Base-by-base conservation (phyloP, 2,113 vertebrate genomes). In the Anarhynchus alexandrinus region DNA sequence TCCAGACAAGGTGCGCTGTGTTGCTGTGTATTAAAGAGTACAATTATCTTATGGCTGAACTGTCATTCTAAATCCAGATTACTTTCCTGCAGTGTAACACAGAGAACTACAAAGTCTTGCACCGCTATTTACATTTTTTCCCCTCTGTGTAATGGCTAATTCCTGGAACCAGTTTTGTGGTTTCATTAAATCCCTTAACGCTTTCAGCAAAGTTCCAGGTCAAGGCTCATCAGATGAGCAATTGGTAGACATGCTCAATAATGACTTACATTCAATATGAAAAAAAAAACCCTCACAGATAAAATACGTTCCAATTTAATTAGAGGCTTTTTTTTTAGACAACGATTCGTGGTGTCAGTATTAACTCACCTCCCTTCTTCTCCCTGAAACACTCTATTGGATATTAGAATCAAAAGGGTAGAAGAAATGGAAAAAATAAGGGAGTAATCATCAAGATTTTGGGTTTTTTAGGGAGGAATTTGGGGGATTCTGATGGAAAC, bases 171-270 rank as follows among this genome's bases (percentile, higher is more conserved):
- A 42, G 32, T 93, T 93, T 65, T 45, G 45, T 59, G 42, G 43
- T 93, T 85, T 93, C 65, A 82, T 92, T 93, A 88, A 88, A 93
- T 92, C 59, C 69, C n/a, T 74, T 92, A 82, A 94, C 2, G 1
- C 58, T 81, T 73, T 81, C 67, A 90, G 55, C 79, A 84, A 85
- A 86, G 59, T 80, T 88, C 45, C 65, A 82, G 77, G 67, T 88
- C 65, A 76, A 86, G 66, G 59, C 61, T 93, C 52, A 86, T 95
- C 80, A 88, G 62, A 74, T 52, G 47, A 93, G 49, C 15, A 93
- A 72, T 74, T 74, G 73, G 57, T 71, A 82, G 88, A 61, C 61
- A 82, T 72, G 47, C 34, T 64, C 61, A 42, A 51, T 72, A 94
- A 90, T 42, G 16, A 73, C 55, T 92, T 70, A 80, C 51, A 51